A percentile compares a stretch with the other conserved stretches of the same genome.
phyloP scores from a whole-genome alignment of 2,888 invertebrate genomes.

The Dascillus cervinus region DNA sequence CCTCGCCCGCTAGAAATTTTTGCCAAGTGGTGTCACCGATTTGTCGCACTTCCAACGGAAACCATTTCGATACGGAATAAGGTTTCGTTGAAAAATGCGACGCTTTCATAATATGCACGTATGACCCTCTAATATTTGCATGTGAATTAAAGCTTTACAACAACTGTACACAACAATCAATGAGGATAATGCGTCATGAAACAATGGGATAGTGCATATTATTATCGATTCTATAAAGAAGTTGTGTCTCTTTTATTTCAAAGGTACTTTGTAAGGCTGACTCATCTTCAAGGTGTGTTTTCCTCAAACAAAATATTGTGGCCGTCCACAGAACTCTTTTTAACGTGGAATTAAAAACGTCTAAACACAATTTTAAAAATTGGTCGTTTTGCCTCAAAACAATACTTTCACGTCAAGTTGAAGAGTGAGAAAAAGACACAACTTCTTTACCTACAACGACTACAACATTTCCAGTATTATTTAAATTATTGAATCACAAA shows the following conservation, averaged over 20 bases:
- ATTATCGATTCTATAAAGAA: no score
- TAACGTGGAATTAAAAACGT: no score
- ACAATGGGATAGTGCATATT: no score
- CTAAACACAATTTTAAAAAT: no score
- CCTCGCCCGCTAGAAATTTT: constrained; percentile 41
- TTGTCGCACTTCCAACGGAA: constrained; percentile 24
- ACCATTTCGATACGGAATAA: no score
- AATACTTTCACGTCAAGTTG: no score
- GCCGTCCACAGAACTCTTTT: no score
- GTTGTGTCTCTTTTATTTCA: no score
- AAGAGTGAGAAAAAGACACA: constrained; percentile 18
- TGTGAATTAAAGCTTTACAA: constrained; percentile 29
- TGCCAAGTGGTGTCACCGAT: constrained; percentile 38
- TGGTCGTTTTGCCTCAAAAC: no score
- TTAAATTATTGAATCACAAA: constrained; percentile 4
- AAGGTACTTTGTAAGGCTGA: no score
- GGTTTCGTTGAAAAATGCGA: constrained; percentile 26
- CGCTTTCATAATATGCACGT: constrained; percentile 40
- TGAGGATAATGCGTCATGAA: constrained; percentile 29
- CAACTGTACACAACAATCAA: constrained; percentile 41
- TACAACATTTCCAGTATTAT: constrained; percentile 12
- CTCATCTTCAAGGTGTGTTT: no score
- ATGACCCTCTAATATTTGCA: constrained; percentile 32
- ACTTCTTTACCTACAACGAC: constrained; percentile 13
- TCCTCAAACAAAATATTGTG: no score